These are phyloP conservation scores for Liopterus haemorrhoidalis DNA, from an alignment of 2,888 invertebrate species.

Conservation along the genomic window DNA sequence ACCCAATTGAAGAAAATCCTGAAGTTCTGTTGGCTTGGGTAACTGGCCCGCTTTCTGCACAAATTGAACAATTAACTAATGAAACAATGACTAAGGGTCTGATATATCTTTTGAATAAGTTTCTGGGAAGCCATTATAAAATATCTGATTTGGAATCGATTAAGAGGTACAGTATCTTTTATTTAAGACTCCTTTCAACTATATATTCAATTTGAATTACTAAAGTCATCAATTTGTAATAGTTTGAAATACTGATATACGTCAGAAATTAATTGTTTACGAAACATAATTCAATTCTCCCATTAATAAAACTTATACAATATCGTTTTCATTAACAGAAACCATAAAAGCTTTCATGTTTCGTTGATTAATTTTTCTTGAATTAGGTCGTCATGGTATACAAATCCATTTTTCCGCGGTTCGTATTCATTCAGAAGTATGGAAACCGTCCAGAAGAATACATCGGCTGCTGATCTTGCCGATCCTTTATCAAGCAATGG, in stretches of 20 bases:
- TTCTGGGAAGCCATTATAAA: constrained; percentile 48
- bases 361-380: no score
- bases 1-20: constrained; percentile 57
- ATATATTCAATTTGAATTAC: neutral
- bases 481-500: constrained; percentile 51
- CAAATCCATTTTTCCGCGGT: constrained; percentile 63
- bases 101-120: constrained; percentile 49
- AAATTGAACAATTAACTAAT: constrained; percentile 56
- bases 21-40: constrained; percentile 65
- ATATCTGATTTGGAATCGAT: constrained; percentile 47
- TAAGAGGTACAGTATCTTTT: no score
- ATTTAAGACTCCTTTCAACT: neutral
- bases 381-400: constrained; percentile 66
- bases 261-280: no score
- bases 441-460: constrained; percentile 47
- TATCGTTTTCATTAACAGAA: no score
- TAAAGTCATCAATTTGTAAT: no score
- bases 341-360: no score
- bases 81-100: constrained; percentile 51
- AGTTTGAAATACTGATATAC: no score
- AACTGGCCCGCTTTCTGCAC: constrained; percentile 55
- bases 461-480: constrained; percentile 51
- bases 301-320: no score
- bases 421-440: constrained; percentile 62
- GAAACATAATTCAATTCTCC: no score